Evolutionary conservation across 2,113 vertebrate genomes (phyloP).

Genomic region (Pongo pygmaeus): DNA sequence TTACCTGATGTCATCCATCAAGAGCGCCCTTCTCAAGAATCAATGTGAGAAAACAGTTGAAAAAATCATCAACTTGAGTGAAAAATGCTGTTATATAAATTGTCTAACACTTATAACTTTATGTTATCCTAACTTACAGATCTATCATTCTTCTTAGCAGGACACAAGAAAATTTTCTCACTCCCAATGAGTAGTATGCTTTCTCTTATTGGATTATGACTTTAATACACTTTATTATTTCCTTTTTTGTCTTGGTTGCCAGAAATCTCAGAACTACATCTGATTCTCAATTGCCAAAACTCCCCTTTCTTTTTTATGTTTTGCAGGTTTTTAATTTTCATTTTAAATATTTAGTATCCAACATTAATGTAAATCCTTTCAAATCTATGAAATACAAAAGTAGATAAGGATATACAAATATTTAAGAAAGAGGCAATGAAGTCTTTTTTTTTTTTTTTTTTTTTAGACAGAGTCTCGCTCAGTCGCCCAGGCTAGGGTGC

Average conservation of each 20-base stretch:
- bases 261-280: neutral
- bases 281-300: neutral
- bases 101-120: neutral
- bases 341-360: neutral
- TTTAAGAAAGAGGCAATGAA: neutral
- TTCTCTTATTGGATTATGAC: neutral
- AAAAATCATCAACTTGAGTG: neutral
- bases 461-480: no score
- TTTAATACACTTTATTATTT: neutral
- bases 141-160: neutral
- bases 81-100: neutral
- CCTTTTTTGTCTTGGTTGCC: neutral
- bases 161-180: neutral
- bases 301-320: neutral
- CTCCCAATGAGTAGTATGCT: neutral
- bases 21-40: neutral
- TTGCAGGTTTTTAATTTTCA: neutral
- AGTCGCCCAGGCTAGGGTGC: no score
- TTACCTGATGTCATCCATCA: neutral
- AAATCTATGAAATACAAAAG: neutral
- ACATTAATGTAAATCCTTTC: neutral
- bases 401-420: neutral
- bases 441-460: no score
- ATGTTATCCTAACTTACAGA: neutral
- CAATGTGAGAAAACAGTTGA: neutral